Conservation (phyloP, 64 coral and sea anemone genomes). For the Porites australiensis region DNA sequence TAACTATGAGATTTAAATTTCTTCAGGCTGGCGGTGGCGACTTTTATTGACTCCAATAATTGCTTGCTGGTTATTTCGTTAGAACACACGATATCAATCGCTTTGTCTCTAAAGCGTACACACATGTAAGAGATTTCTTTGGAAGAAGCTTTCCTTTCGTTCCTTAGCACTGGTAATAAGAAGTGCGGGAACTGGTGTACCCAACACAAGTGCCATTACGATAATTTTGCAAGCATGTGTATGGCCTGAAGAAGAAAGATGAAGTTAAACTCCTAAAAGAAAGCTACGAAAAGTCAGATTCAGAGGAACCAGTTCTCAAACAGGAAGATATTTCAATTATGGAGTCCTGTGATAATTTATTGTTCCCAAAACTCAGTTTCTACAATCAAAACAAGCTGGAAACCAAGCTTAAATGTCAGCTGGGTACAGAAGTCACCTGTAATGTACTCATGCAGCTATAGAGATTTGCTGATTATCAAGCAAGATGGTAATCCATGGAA, state of each 20-base stretch:
- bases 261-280: neutral
- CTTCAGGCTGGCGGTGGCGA: too few species aligned
- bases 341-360: neutral
- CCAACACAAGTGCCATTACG: constrained; percentile 10
- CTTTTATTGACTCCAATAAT: too few species aligned
- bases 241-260: constrained; percentile 22
- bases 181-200: neutral
- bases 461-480: constrained; percentile 51
- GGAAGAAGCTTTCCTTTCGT: too few species aligned
- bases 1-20: too few species aligned
- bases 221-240: constrained; percentile 35
- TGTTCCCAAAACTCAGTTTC: neutral
- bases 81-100: too few species aligned
- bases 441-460: constrained; percentile 63
- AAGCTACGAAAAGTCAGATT: neutral
- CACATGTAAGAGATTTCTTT: too few species aligned
- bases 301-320: constrained; percentile 14
- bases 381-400: neutral
- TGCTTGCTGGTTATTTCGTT: too few species aligned
- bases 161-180: too few species aligned
- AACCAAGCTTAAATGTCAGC: constrained; percentile 27
- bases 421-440: constrained; percentile 40
- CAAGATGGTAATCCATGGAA: constrained; percentile 67
- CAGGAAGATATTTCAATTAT: constrained; percentile 34
- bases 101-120: too few species aligned